Base-by-base conservation (phyloP, 1,140 invertebrate genomes). In the Chrysopa pallens region DNA sequence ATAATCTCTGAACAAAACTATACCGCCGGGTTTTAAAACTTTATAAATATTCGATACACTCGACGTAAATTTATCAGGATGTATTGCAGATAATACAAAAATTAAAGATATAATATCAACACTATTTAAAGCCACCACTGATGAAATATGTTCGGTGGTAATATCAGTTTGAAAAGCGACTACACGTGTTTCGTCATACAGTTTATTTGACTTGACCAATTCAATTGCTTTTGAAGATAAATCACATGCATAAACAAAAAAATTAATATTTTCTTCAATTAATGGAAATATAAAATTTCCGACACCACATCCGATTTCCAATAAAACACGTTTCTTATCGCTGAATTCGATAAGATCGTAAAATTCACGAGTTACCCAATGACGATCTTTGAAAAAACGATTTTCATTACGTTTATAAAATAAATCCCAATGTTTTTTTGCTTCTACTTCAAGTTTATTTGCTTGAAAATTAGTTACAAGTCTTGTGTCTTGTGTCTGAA, bases 331-430 rank as follows among this genome's bases (percentile, higher is more conserved):
- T 42, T 48, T 8, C 8, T 57, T 38, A 6, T 58, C 58, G 8
- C 57, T 47, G 39, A 68, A 58, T 38, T 55, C 54, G 12, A 68
- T 42, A 11, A 98, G 63, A 59, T 97, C 91, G 49, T 76, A 57
- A 65, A 98, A 96, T 64, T 99, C 95, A 53, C 88, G 68, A 42
- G 77, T 85, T 4, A 90, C 96, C 95, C 95, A 98, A 59, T 97
- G 89, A 13, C 95, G 72, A 64, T 98, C 92, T 64, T 92, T 92
- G 58, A 97, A 99, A 58, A 98, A 98, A 50, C 79, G 70, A 0
- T 73, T 80, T 50, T 84, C 80, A 58, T 93, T 92, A 46, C 90
- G 66, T 63, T 97, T 95, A 57, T 99, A 99, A 64, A 99, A 99
- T 38, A 93, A 66, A 64, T 98, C 94, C 95, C 95, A 99, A 60